Evolutionary conservation across 2,888 invertebrate genomes (phyloP).

Genomic region (Platynereis dumerilii): DNA sequence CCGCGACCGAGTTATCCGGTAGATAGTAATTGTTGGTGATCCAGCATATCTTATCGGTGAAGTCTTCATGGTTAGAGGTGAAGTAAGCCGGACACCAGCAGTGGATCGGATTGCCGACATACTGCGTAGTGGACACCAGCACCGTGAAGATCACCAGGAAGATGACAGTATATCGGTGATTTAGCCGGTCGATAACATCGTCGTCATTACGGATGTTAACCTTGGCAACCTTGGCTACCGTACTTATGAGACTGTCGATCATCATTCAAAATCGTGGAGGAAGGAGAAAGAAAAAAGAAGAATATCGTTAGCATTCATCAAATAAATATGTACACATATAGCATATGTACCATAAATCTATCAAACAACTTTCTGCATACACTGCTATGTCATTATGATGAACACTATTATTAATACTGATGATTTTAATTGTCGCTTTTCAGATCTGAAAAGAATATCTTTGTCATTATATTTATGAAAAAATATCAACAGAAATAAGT

Average conservation of each 20-base stretch:
- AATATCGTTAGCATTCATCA: too few relatives aligned
- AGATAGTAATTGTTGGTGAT: slow-evolving; percentile 24
- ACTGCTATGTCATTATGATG: too few relatives aligned
- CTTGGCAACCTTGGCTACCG: slow-evolving; percentile 50
- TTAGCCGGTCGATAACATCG: slow-evolving; percentile 60
- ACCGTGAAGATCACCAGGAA: slow-evolving; percentile 62
- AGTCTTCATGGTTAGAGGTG: slow-evolving; percentile 42
- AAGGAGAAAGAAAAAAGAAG: too few relatives aligned
- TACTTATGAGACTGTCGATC: slow-evolving; percentile 34
- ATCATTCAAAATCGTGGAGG: too few relatives aligned
- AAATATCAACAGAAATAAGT: too few relatives aligned
- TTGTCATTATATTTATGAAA: too few relatives aligned
- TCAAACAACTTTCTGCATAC: too few relatives aligned
- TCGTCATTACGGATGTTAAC: slow-evolving; percentile 62
- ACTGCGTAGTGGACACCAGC: slow-evolving; percentile 61
- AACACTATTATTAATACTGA: too few relatives aligned
- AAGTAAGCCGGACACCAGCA: slow-evolving; percentile 67
- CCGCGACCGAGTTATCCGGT: slow-evolving; percentile 18
- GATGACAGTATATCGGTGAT: slow-evolving; percentile 60
- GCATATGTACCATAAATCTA: too few relatives aligned
- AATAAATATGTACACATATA: too few relatives aligned
- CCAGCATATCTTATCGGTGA: slow-evolving; percentile 27
- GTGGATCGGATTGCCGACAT: slow-evolving; percentile 61
- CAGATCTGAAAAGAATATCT: too few relatives aligned
- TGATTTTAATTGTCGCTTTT: too few relatives aligned